Conservation (phyloP, 2,888 invertebrate genomes). For the Philonicus albiceps region DNA sequence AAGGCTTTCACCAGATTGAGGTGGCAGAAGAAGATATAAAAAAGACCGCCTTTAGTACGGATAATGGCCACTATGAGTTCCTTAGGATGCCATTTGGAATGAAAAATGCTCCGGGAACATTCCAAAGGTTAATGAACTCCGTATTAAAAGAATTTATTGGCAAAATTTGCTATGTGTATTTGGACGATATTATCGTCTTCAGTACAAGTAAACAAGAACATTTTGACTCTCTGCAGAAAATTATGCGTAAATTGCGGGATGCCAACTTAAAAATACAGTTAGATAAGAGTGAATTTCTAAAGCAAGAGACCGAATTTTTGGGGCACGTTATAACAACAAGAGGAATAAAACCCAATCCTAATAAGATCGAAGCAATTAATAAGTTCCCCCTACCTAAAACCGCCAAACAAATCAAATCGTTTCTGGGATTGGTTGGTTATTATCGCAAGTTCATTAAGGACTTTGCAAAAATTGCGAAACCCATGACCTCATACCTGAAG, state of each 20-base stretch:
- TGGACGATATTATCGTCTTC: background rate
- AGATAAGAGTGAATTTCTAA: background rate
- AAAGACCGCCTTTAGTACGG: slow-evolving; percentile 52
- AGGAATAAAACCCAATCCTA: background rate
- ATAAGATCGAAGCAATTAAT: slow-evolving; percentile 44
- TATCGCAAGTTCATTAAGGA: slow-evolving; percentile 39
- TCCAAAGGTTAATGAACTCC: background rate
- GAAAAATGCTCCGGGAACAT: background rate
- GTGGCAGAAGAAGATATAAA: slow-evolving; percentile 49
- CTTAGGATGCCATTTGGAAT: background rate
- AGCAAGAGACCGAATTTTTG: background rate
- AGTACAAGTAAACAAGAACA: background rate
- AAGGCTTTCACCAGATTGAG: slow-evolving; percentile 55
- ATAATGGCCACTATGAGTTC: background rate
- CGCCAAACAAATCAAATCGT: slow-evolving; percentile 44
- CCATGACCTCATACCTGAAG: slow-evolving; percentile 28
- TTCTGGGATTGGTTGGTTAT: slow-evolving; percentile 33
- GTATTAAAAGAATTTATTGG: background rate
- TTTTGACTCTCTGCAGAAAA: background rate
- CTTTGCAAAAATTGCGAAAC: slow-evolving; percentile 25
- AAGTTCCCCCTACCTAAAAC: slow-evolving; percentile 45
- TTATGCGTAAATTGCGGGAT: background rate
- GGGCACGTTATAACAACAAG: background rate
- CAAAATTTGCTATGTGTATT: background rate
- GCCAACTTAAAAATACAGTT: slow-evolving; percentile 10